phyloP scores from a whole-genome alignment of 1,140 invertebrate species.

The Lordiphosa stackelbergi region DNA sequence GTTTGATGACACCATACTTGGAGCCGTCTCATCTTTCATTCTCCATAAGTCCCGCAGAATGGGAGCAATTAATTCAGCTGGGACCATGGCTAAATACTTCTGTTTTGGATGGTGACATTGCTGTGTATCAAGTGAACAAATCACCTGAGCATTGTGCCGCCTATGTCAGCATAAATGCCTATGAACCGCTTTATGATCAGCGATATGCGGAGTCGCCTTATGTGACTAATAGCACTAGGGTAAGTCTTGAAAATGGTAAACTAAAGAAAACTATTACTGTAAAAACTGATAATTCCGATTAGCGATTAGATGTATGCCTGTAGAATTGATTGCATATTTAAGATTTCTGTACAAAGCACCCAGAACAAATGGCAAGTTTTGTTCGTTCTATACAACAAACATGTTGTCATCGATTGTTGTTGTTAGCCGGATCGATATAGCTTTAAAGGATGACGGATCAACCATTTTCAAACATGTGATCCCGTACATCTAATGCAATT shows the following conservation, averaged over 20 bases:
- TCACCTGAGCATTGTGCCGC: conserved; percentile 4
- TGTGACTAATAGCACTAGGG: conserved; percentile 3
- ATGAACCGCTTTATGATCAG: conserved; percentile 36
- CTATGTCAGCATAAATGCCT: conserved; percentile 26
- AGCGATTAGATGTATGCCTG: too few species aligned
- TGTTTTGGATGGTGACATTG: not conserved
- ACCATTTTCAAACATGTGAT: too few species aligned
- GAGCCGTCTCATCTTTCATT: not conserved
- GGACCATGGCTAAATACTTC: conserved; percentile 6
- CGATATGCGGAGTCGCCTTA: not conserved
- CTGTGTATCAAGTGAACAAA: not conserved
- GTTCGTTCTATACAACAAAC: too few species aligned
- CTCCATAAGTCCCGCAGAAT: not conserved
- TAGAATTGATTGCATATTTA: too few species aligned
- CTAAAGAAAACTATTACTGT: not conserved
- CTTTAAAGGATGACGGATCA: too few species aligned
- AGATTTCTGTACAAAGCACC: too few species aligned
- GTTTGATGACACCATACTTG: not conserved
- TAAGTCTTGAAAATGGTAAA: conserved; percentile 2
- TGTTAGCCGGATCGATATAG: too few species aligned
- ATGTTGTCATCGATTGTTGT: too few species aligned
- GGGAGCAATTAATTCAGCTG: not conserved
- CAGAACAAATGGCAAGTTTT: too few species aligned
- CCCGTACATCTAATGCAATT: too few species aligned
- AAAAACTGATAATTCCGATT: too few species aligned